phyloP scores from a whole-genome alignment of 64 coral and sea anemone species.

The Montipora sp. region DNA sequence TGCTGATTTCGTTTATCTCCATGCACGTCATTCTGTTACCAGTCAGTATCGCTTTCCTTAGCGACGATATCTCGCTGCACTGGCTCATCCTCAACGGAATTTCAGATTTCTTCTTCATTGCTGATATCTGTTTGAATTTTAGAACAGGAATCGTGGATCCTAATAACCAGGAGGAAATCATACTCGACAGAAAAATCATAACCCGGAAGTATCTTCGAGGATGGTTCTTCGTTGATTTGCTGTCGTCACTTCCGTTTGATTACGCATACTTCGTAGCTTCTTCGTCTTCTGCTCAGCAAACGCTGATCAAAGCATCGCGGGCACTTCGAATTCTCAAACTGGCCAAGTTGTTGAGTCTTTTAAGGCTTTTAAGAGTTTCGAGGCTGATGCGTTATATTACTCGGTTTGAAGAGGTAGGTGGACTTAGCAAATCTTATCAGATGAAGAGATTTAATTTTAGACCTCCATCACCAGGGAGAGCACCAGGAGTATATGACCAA shows the following conservation, averaged over 20 bases:
- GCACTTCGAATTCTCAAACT: constrained; percentile 97
- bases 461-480: too few relatives aligned
- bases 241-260: constrained; percentile 97
- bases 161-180: constrained; percentile 94
- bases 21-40: constrained; percentile 93
- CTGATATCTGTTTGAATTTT: constrained; percentile 93
- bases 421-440: neutral
- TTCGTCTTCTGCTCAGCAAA: constrained; percentile 71
- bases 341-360: constrained; percentile 88
- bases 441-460: neutral
- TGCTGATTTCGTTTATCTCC: constrained; percentile 88
- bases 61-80: constrained; percentile 82
- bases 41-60: constrained; percentile 93
- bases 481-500: too few relatives aligned
- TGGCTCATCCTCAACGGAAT: constrained; percentile 94
- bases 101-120: constrained; percentile 84
- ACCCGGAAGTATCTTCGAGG: constrained; percentile 69
- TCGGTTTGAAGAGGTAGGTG: constrained; percentile 95
- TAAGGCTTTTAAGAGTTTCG: constrained; percentile 91
- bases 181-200: constrained; percentile 88
- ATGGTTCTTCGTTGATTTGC: constrained; percentile 89
- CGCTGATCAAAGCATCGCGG: constrained; percentile 88
- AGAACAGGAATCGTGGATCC: constrained; percentile 90
- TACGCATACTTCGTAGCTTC: constrained; percentile 92
- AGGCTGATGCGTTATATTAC: constrained; percentile 95